Evolutionary conservation across 2,888 invertebrate genomes (phyloP), one percentile per base, ranked within the genome.

Genomic region (Hydropsyche betteni): DNA sequence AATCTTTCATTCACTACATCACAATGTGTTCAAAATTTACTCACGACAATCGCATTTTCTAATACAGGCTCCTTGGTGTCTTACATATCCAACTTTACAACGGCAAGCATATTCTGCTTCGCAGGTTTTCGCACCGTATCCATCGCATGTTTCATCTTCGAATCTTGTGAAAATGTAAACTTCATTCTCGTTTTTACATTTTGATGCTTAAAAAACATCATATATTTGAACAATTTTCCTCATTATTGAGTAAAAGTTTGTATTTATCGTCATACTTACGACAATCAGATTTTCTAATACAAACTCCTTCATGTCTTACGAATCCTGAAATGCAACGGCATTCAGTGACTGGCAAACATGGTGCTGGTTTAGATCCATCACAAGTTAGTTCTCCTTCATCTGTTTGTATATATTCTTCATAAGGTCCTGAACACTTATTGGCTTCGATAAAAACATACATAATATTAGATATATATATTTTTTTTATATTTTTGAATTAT

Each of bases 371-470:
- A 6, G 2, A 6, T 10, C 51, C 51, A 51, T 69, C 51, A 12
- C 69, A 69, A 4, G 69, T 69, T 14, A 0, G 3, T 51, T 69
- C 69, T 38, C 69, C 69, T 14, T 4, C 6, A 14, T 3, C 14
- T 8, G 44, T 5, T 0, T 44, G 50, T 12, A 2, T 14, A 24
- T 69, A 69, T 14, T 16, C 69, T 69, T 69, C 69, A 24, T 50
- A 24, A 0, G 44, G 16, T 7, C 34, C 69, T 44, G 7, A 0
- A 51, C 69, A 69, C 16, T 6, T 69, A n/a, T 36, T 12, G 10
- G 69, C 69, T 69, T 44, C 8, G 6, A 69, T 38, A 33, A 5
- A 69, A n/a, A 7, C 90, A 90, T 0, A 82, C 87, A 0, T 87
- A 86, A 10, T 6, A 55, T 12, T 12, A 7, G 0, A 0, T 44